These are phyloP conservation scores for Microcaecilia unicolor DNA, from an alignment of 2,797 vertebrate species.

Conservation along the genomic window DNA sequence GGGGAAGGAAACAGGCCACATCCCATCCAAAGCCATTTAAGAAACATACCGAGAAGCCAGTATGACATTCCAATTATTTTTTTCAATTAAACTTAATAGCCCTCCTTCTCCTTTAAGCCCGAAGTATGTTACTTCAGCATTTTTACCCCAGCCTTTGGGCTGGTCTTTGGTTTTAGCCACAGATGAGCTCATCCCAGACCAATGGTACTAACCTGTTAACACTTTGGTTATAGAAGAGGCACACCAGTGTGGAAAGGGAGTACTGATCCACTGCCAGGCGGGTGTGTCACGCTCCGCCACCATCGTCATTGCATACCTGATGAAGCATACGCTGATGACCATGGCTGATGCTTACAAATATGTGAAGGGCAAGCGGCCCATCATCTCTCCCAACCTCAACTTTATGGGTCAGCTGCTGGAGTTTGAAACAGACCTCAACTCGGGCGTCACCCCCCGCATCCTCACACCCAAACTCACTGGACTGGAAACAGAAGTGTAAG, in stretches of 20 bases:
- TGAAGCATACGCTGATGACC: conserved; percentile 87
- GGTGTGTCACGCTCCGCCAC: conserved; percentile 80
- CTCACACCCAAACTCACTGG: conserved; percentile 73
- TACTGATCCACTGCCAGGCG: conserved; percentile 79
- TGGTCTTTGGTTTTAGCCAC: background rate
- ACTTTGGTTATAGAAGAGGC: conserved; percentile 64
- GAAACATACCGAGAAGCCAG: no score
- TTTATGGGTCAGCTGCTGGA: conserved; percentile 84
- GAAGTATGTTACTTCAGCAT: no score
- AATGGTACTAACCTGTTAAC: background rate
- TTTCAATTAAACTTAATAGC: no score
- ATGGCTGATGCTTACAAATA: conserved; percentile 84
- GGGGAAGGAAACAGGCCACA: no score
- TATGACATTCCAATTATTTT: no score
- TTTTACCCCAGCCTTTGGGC: background rate
- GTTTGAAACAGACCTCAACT: conserved; percentile 79
- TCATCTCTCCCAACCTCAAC: conserved; percentile 81
- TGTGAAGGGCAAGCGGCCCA: conserved; percentile 67
- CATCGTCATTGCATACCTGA: conserved; percentile 79
- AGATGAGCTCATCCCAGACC: no score
- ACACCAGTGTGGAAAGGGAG: conserved; percentile 70
- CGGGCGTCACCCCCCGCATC: conserved; percentile 75
- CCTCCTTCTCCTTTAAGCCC: no score
- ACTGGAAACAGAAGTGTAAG: conserved; percentile 71
- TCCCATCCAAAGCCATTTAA: no score